A percentile compares a stretch with the other conserved stretches of the same genome.
Evolutionary conservation across 2,113 vertebrate genomes (phyloP).

Genomic region (Cricetomys ansorgei): DNA sequence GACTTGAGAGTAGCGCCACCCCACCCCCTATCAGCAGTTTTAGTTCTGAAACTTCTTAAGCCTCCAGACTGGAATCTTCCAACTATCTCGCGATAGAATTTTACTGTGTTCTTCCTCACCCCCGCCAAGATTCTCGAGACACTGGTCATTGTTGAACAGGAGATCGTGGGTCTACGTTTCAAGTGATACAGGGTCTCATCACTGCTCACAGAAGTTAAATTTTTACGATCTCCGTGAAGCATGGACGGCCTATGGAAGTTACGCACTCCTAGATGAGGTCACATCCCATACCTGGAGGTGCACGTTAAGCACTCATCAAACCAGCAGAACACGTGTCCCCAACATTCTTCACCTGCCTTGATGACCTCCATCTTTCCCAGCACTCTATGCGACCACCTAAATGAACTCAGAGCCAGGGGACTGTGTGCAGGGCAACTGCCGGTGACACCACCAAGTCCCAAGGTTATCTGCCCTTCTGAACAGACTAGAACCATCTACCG

Average conservation of each 20-base stretch:
- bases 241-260: background rate
- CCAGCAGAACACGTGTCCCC: background rate
- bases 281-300: background rate
- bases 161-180: background rate
- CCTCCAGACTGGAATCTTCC: background rate
- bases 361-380: background rate
- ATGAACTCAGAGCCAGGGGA: background rate
- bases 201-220: background rate
- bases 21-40: background rate
- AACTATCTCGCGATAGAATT: background rate
- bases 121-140: background rate
- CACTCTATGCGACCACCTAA: background rate
- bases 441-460: background rate
- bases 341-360: background rate
- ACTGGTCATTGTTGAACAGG: background rate
- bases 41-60: background rate
- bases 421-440: background rate
- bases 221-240: constrained; percentile 6
- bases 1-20: no score
- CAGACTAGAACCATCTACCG: background rate
- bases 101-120: background rate
- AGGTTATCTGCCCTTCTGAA: background rate
- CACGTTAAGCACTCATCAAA: constrained; percentile 27
- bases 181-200: constrained; percentile 3
- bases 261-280: constrained; percentile 4